phyloP scores from a whole-genome alignment of 2,113 vertebrate species.

The Monopterus albus region DNA sequence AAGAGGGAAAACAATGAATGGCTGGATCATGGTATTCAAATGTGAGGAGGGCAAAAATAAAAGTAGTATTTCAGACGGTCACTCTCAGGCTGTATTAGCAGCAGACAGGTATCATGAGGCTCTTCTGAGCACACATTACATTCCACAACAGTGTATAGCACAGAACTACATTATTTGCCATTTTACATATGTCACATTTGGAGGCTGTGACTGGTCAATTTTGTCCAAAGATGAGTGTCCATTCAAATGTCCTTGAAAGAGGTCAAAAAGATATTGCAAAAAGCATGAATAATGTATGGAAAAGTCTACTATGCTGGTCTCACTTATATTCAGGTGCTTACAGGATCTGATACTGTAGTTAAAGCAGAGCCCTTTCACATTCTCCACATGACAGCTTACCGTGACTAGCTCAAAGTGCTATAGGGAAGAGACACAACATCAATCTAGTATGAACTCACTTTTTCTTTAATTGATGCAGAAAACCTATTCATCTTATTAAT shows the following conservation, averaged over 20 bases:
- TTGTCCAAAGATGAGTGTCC: slow-evolving; percentile 66
- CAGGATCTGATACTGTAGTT: slow-evolving; percentile 41
- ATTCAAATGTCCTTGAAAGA: slow-evolving; percentile 72
- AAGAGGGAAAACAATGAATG: background rate
- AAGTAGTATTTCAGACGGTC: slow-evolving; percentile 16
- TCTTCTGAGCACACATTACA: slow-evolving; percentile 16
- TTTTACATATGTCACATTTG: slow-evolving; percentile 68
- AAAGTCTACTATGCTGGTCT: slow-evolving; percentile 22
- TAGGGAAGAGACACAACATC: background rate
- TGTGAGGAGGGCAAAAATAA: slow-evolving; percentile 53
- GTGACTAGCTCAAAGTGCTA: background rate
- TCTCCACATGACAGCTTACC: background rate
- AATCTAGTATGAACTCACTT: background rate
- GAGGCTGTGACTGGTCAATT: slow-evolving; percentile 67
- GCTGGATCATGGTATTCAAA: slow-evolving; percentile 23
- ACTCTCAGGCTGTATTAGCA: slow-evolving; percentile 28
- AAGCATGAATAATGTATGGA: slow-evolving; percentile 72
- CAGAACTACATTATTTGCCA: slow-evolving; percentile 50
- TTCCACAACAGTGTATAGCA: slow-evolving; percentile 3
- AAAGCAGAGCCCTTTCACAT: slow-evolving; percentile 3
- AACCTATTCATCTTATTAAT: background rate
- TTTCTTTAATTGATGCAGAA: slow-evolving; percentile 16
- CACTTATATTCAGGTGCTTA: slow-evolving; percentile 48
- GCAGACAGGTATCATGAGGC: slow-evolving; percentile 43
- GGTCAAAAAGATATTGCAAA: slow-evolving; percentile 68